Evolutionary conservation across 2,113 vertebrate species (phyloP).

Genomic region (Heliornis fulica): DNA sequence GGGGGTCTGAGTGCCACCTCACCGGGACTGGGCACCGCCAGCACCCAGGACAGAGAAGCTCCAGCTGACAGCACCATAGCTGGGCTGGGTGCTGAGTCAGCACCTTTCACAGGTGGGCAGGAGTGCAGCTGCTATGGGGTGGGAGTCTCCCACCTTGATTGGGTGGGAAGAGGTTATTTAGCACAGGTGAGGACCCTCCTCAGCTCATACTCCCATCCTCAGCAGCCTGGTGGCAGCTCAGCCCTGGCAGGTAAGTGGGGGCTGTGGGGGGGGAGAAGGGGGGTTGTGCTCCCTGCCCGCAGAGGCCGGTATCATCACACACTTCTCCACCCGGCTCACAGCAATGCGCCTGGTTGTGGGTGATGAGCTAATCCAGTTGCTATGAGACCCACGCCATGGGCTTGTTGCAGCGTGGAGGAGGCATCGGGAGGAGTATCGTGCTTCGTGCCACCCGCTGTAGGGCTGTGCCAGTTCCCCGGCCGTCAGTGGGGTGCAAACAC

Average conservation of each 20-base stretch:
- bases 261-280: no score
- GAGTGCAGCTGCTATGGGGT: neutral
- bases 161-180: neutral
- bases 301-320: neutral
- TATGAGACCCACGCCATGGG: neutral
- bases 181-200: neutral
- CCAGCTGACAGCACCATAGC: neutral
- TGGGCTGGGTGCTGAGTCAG: neutral
- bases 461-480: neutral
- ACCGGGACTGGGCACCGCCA: neutral
- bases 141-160: neutral
- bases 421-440: neutral
- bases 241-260: neutral
- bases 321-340: accelerated
- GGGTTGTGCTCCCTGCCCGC: neutral
- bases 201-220: accelerated
- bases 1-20: accelerated
- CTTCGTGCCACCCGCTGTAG: neutral
- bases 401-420: neutral
- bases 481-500: neutral
- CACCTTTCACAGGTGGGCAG: neutral
- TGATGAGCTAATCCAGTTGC: neutral
- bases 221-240: neutral
- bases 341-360: neutral
- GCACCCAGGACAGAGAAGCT: neutral